Evolutionary conservation across 92 coral and sea anemone species (phyloP).

Genomic region (Palythoa caribaeorum): DNA sequence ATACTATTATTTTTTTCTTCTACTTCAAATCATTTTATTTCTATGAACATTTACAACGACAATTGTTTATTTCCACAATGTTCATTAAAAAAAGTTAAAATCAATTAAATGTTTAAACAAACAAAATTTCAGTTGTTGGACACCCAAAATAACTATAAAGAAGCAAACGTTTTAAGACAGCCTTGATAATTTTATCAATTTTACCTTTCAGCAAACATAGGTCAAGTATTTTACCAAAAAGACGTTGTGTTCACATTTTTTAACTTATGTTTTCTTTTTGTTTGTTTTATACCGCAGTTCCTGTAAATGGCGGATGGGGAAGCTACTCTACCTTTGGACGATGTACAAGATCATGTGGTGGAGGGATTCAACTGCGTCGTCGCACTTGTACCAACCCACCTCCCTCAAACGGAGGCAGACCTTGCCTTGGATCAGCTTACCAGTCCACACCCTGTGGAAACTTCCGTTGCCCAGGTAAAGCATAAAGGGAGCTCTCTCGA

Average conservation of each 20-base stretch:
- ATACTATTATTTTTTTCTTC: neutral
- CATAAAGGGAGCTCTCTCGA: neutral
- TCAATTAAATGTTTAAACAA: too few species aligned
- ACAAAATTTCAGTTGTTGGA: too few species aligned
- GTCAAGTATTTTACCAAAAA: too few species aligned
- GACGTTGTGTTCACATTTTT: neutral
- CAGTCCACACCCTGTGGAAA: neutral
- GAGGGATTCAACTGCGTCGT: neutral
- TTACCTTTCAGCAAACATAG: too few species aligned
- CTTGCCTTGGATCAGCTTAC: neutral
- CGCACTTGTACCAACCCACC: conserved; percentile 6
- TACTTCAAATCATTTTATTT: too few species aligned
- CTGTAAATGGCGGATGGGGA: neutral
- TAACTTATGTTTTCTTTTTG: neutral
- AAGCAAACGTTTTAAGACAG: too few species aligned
- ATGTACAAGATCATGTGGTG: neutral
- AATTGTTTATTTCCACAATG: neutral
- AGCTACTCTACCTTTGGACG: neutral
- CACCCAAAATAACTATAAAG: too few species aligned
- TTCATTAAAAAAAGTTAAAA: too few species aligned
- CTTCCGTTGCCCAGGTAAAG: neutral
- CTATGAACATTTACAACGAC: neutral
- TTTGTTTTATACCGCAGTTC: neutral
- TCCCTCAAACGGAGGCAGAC: conserved; percentile 2
- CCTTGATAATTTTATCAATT: too few species aligned